Percentiles rank a stretch among this genome's conserved stretches.
These are phyloP conservation scores for Leptatherina wallacei DNA, from an alignment of 2,797 vertebrate species.

Conservation along the genomic window DNA sequence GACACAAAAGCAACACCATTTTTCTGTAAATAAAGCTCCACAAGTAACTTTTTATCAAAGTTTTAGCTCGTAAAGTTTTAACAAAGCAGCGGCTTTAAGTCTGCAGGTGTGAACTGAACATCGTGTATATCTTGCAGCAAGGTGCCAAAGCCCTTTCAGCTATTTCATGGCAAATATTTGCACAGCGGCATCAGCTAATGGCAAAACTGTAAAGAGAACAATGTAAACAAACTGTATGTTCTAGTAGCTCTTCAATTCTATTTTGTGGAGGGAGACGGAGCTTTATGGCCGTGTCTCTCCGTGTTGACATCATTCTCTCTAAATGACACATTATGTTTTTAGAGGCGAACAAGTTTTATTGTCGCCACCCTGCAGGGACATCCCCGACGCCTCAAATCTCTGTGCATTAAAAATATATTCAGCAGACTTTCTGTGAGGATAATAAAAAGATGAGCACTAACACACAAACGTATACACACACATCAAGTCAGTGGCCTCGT, in stretches of 20 bases:
- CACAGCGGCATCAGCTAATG: constrained; percentile 44
- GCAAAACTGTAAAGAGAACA: constrained; percentile 49
- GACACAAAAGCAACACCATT: neutral
- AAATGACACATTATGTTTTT: constrained; percentile 67
- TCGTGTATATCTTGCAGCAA: constrained; percentile 11
- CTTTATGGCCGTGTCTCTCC: constrained; percentile 35
- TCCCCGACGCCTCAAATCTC: constrained; percentile 58
- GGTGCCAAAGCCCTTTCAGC: constrained; percentile 9
- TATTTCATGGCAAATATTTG: constrained; percentile 20
- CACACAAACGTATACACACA: constrained; percentile 20
- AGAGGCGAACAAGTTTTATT: constrained; percentile 63
- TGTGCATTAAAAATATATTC: constrained; percentile 75
- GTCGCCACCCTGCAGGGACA: constrained; percentile 45
- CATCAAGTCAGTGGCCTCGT: constrained; percentile 44
- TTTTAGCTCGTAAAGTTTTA: neutral
- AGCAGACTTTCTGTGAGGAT: constrained; percentile 58
- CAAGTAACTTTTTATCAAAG: constrained; percentile 6
- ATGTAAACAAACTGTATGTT: constrained; percentile 44
- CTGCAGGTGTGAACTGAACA: neutral
- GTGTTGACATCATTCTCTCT: constrained; percentile 58
- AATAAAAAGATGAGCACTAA: constrained; percentile 58
- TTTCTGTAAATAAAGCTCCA: constrained; percentile 1
- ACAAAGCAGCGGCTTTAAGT: constrained; percentile 13
- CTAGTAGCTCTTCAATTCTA: constrained; percentile 30
- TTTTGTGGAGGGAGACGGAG: constrained; percentile 40